Evolutionary conservation across 2,888 invertebrate genomes (phyloP).

Genomic region (Caenorhabditis virilis): DNA sequence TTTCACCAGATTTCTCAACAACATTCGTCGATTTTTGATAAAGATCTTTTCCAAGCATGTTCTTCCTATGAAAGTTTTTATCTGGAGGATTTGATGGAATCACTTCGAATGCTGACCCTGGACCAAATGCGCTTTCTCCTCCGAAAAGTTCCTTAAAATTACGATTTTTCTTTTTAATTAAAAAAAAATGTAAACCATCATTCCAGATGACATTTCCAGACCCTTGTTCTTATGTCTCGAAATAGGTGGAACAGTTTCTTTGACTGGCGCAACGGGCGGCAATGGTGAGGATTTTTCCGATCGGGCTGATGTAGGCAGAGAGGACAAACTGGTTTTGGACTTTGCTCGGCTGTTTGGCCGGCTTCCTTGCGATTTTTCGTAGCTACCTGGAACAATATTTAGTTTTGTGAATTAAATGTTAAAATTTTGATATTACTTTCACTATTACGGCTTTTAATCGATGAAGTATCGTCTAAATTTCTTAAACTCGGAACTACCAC

Average conservation of each 20-base stretch:
- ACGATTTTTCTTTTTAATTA: too few relatives aligned
- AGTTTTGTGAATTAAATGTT: background rate
- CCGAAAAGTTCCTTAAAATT: constrained; percentile 17
- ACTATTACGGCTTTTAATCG: constrained; percentile 10
- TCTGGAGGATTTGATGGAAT: constrained; percentile 1
- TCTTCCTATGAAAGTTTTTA: background rate
- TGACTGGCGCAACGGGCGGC: constrained; percentile 30
- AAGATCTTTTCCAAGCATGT: background rate
- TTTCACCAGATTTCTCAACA: constrained; percentile 7
- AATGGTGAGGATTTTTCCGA: constrained; percentile 55
- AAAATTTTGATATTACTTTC: constrained; percentile 14
- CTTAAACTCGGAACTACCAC: constrained; percentile 1
- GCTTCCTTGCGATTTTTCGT: too few relatives aligned
- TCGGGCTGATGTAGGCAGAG: constrained; percentile 41
- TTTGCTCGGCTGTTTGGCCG: constrained; percentile 5
- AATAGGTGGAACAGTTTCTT: constrained; percentile 36
- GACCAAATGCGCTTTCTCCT: constrained; percentile 4
- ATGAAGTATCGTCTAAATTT: constrained; percentile 16
- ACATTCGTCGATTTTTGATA: too few relatives aligned
- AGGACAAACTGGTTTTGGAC: constrained; percentile 8
- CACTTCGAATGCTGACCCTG: background rate
- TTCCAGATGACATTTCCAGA: constrained; percentile 50
- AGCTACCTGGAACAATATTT: too few relatives aligned
- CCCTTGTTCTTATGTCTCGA: constrained; percentile 48
- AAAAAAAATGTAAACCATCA: too few relatives aligned